Conservation (phyloP, 2,113 vertebrate genomes). For the Mixornis gularis region DNA sequence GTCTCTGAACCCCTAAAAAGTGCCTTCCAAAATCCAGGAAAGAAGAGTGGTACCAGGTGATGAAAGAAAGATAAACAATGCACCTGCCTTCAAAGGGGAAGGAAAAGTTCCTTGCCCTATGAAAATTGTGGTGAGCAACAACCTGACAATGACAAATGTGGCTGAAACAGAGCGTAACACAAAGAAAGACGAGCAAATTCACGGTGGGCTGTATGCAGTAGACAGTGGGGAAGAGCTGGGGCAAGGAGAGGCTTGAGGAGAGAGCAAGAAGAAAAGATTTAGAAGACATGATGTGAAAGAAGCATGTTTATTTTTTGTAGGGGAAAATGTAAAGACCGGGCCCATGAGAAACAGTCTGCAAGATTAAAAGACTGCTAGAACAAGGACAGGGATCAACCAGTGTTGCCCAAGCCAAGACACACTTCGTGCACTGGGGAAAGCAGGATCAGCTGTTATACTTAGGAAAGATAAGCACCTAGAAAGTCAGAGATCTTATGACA, state of each 20-base stretch:
- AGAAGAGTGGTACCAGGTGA: not conserved
- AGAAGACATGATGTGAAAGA: not conserved
- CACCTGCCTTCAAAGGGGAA: not conserved
- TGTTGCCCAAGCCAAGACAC: not conserved
- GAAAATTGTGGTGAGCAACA: not conserved
- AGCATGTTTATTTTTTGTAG: not conserved
- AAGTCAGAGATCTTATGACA: not conserved
- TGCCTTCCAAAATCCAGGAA: not conserved
- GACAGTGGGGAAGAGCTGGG: not conserved
- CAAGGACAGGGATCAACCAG: fast-evolving
- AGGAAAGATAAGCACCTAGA: not conserved
- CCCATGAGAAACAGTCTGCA: not conserved
- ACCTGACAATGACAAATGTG: not conserved
- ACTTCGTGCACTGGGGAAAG: not conserved
- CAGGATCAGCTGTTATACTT: not conserved
- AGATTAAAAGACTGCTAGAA: not conserved
- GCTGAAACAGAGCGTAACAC: not conserved
- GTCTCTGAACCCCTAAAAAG: not conserved
- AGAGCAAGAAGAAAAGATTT: not conserved
- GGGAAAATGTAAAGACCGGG: not conserved
- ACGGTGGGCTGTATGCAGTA: not conserved
- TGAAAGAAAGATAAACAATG: not conserved
- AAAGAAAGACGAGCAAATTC: not conserved
- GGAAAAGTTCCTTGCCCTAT: not conserved
- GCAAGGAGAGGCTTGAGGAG: not conserved